These are phyloP conservation scores for Platycnemis pennipes DNA, from an alignment of 2,888 invertebrate genomes.

Conservation along the genomic window DNA sequence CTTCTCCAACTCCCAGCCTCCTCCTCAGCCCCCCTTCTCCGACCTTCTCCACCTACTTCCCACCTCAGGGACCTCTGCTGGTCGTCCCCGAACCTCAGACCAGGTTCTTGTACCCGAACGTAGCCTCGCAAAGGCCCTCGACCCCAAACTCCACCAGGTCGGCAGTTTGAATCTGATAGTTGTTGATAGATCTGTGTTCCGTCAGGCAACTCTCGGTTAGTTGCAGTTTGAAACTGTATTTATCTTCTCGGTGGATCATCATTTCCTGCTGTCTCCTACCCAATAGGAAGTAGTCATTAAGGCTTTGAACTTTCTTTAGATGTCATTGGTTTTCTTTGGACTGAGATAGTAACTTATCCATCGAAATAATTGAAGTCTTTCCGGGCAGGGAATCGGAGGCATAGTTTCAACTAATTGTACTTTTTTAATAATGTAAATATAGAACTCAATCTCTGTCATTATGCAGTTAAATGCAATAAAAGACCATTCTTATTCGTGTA, in stretches of 20 bases:
- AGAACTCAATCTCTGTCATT: too few species aligned
- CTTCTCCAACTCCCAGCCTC: slow-evolving; percentile 8
- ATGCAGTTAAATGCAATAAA: too few species aligned
- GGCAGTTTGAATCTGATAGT: not conserved
- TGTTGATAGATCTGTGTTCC: not conserved
- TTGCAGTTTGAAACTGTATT: not conserved
- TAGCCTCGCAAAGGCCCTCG: not conserved
- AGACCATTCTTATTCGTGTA: too few species aligned
- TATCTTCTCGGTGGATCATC: not conserved
- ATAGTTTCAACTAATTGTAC: too few species aligned
- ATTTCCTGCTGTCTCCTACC: too few species aligned
- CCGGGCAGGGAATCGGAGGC: too few species aligned
- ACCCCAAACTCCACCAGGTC: not conserved
- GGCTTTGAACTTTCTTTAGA: too few species aligned
- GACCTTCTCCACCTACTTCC: not conserved
- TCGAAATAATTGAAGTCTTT: too few species aligned
- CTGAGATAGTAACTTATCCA: too few species aligned
- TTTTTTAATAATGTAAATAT: too few species aligned
- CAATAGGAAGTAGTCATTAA: too few species aligned
- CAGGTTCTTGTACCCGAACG: slow-evolving; percentile 22
- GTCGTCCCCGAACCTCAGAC: not conserved
- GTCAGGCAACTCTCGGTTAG: not conserved
- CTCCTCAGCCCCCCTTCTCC: slow-evolving; percentile 36
- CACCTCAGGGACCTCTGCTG: not conserved
- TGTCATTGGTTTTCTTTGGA: too few species aligned